A percentile compares a stretch with the other conserved stretches of the same genome.
These are phyloP conservation scores for Sylvilagus bachmani DNA, from an alignment of 2,113 vertebrate genomes.

Conservation along the genomic window DNA sequence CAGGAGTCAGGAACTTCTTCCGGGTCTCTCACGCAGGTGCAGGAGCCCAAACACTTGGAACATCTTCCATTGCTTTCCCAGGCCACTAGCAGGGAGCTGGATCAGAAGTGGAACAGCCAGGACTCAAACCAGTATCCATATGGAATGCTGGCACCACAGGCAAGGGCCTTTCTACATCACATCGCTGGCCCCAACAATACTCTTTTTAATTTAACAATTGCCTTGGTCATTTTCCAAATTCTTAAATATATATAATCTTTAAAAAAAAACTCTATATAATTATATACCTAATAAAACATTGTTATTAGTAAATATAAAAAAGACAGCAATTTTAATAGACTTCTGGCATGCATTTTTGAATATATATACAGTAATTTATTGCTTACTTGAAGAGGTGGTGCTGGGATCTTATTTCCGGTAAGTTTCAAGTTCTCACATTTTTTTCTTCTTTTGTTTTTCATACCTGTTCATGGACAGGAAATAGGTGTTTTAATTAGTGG, in stretches of 20 bases:
- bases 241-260: not conserved
- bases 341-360: not conserved
- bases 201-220: not conserved
- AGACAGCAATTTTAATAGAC: not conserved
- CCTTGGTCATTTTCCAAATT: not conserved
- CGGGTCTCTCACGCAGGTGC: too few relatives aligned
- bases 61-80: too few relatives aligned
- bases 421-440: not conserved
- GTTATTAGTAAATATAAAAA: slow-evolving; percentile 40
- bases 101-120: too few relatives aligned
- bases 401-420: not conserved
- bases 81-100: too few relatives aligned
- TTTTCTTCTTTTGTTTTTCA: slow-evolving; percentile 10
- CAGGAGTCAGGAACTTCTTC: too few relatives aligned
- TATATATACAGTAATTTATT: slow-evolving; percentile 3
- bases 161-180: too few relatives aligned
- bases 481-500: not conserved
- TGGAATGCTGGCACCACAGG: too few relatives aligned
- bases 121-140: too few relatives aligned
- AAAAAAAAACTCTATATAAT: not conserved
- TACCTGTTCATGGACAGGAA: slow-evolving; percentile 25
- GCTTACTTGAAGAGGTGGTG: not conserved
- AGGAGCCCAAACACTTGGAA: too few relatives aligned
- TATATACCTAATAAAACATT: slow-evolving; percentile 38
- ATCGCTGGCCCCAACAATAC: not conserved